A percentile compares a stretch with the other conserved stretches of the same genome.
phyloP scores from a whole-genome alignment of 2,113 vertebrate species.

The Catharus fuscescens region DNA sequence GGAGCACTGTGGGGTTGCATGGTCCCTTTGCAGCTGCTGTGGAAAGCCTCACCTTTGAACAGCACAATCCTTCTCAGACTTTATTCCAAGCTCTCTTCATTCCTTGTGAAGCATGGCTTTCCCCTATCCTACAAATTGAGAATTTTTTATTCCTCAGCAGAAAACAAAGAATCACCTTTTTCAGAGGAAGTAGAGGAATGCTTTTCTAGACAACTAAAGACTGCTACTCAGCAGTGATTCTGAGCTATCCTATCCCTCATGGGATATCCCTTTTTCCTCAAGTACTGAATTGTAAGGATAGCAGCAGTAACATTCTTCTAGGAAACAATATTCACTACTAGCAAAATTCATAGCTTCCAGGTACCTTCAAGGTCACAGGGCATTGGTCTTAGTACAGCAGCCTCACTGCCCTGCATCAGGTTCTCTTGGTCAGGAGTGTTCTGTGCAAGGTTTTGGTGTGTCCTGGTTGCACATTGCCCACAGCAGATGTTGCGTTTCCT shows the following conservation, averaged over 20 bases:
- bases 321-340: background rate
- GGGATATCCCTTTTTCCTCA: background rate
- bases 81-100: background rate
- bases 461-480: too few relatives aligned
- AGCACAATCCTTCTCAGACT: background rate
- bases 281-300: background rate
- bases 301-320: background rate
- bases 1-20: background rate
- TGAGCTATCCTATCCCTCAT: background rate
- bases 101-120: background rate
- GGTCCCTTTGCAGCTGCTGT: background rate
- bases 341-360: background rate
- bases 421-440: too few relatives aligned
- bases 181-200: background rate
- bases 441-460: too few relatives aligned
- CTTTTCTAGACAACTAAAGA: background rate
- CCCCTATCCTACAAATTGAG: rapidly evolving
- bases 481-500: rapidly evolving
- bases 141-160: background rate
- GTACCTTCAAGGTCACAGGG: background rate
- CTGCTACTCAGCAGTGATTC: background rate
- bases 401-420: background rate
- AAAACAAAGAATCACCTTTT: background rate
- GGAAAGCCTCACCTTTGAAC: background rate
- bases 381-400: background rate